Base-by-base conservation (phyloP, 1,140 invertebrate species). In the Sitodiplosis mosellana region DNA sequence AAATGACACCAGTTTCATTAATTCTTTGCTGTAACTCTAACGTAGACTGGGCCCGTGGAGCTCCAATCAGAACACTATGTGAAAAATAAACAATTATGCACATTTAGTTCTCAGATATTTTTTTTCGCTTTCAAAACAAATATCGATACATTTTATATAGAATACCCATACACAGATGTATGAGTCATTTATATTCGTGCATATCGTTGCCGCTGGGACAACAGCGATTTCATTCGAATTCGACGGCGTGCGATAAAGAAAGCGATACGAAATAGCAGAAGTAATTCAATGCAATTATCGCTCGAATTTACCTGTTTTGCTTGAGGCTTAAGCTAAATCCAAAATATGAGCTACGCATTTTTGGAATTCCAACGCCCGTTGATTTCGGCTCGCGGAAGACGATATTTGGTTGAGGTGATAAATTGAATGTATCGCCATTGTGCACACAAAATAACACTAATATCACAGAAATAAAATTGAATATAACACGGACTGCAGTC, bases 271-370 rank as follows among this genome's bases (percentile, higher is more conserved):
- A 14, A 38, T 7, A 38, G 14, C 15, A 7, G 12, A n/a, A n/a
- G n/a, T n/a, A n/a, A n/a, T n/a, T n/a, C n/a, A n/a, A n/a, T n/a
- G n/a, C n/a, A n/a, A n/a, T n/a, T n/a, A 3, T 7, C 15, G 18
- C 20, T 20, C 20, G 18, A 12, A 45, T 17, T 45, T 33, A 45
- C 43, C 43, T 33, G 43, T 19, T 45, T 45, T n/a, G 21, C 14
- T 21, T 22, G 11, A 45, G 22, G n/a, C 33, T 45, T 12, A 41
- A 18, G 45, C 49, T 58, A 46, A 53, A 64, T 45, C 62, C 62
- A 48, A 64, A 64, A 53, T 64, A 64, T 55, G 62, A 64, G 48
- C 58, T 56, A 53, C 56, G 56, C 45, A 53, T 50, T 55, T 64
- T 62, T 20, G 59, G 56, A 48, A 60, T 38, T n/a, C 6, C 47